Base-by-base conservation (phyloP, 2,888 invertebrate species). In the Trichogramma evanescens region DNA sequence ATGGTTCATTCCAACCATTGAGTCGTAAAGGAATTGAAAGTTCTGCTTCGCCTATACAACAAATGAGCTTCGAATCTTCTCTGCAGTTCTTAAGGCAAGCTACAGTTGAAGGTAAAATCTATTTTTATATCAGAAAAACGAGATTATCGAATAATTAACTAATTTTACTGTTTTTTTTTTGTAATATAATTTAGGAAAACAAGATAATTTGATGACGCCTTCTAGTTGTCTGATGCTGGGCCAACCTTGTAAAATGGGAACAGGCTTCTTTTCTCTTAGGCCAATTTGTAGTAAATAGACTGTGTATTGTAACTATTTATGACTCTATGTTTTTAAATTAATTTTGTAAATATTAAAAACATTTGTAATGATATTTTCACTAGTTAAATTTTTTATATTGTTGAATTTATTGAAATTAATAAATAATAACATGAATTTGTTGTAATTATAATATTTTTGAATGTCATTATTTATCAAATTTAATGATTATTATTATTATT, bases 1-100 rank as follows among this genome's bases (percentile, higher is more conserved):
- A 91, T 71, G 99, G 99, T 0, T 81, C 82, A 1, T 95, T 91
- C 73, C 88, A 89, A 71, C 91, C 98, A 0, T 86, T 98, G 78
- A 98, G 91, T 75, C 83, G 99, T 39, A 86, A 85, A 69, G 94
- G 95, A 6, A 93, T 99, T 87, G 89, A 89, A 68, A 85, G 87
- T 54, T 91, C 89, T n/a, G 83, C 93, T 0, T 98, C 98, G 0
- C 95, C 97, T 0, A 78, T 99, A 13, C 99, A 98, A 76, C 95
- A 97, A 79, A 98, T 99, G 92, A 94, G 93, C 1, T 99, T 97
- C 74, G 99, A 99, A 77, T 93, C 96, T 1, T 90, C 95, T 4
- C 80, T 94, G 63, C 85, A 85, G 66, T 97, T 96, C 76, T 80
- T 99, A 65, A 87, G 86, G 69, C 87, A 86, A 58, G 90, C 94